phyloP scores from a whole-genome alignment of 2,113 vertebrate species.

The Propithecus coquereli region DNA sequence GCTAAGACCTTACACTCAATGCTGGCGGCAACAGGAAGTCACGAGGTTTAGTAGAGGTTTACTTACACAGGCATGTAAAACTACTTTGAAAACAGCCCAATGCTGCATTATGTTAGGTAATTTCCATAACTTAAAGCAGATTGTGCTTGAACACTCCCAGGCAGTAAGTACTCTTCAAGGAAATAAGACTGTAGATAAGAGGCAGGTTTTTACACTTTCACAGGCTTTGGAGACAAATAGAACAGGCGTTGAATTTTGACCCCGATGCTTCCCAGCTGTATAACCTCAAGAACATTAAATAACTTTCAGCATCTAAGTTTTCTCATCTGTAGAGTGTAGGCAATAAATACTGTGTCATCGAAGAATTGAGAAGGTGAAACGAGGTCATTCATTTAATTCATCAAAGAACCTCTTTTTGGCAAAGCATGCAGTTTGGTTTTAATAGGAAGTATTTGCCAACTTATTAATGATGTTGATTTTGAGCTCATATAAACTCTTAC shows the following conservation, averaged over 20 bases:
- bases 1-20: background rate
- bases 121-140: background rate
- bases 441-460: background rate
- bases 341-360: background rate
- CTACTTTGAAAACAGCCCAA: background rate
- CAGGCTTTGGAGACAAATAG: background rate
- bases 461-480: background rate
- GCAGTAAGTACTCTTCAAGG: background rate
- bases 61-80: accelerated
- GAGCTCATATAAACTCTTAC: background rate
- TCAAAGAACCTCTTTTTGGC: background rate
- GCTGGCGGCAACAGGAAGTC: background rate
- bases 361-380: background rate
- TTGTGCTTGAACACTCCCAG: background rate
- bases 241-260: background rate
- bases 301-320: background rate
- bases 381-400: background rate
- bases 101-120: background rate
- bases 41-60: background rate
- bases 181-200: background rate
- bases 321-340: background rate
- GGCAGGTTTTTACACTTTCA: background rate
- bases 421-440: background rate
- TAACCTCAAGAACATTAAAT: background rate
- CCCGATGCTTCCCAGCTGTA: background rate